A percentile compares a stretch with the other conserved stretches of the same genome.
Evolutionary conservation across 2,888 invertebrate genomes (phyloP).

Genomic region (Mimumesa dahlbomi): DNA sequence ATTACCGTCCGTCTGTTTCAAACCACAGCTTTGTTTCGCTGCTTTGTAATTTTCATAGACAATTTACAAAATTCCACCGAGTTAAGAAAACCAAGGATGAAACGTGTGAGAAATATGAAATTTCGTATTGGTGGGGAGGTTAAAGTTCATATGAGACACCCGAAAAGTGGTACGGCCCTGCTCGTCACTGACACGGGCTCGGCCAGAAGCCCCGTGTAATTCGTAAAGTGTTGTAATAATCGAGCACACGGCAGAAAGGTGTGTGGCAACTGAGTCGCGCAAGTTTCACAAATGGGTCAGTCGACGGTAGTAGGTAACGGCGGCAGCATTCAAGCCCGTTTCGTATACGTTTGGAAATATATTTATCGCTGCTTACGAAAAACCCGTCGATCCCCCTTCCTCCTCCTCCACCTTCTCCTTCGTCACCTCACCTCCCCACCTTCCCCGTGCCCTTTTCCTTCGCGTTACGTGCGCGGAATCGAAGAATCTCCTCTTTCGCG

Average conservation of each 20-base stretch:
- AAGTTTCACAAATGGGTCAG: constrained; percentile 78
- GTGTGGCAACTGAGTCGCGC: constrained; percentile 71
- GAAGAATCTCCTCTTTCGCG: too few species aligned
- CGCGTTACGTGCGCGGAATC: neutral
- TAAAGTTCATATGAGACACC: neutral
- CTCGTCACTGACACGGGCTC: constrained; percentile 12
- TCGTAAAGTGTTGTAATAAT: constrained; percentile 67
- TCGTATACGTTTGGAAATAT: constrained; percentile 67
- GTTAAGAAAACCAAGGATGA: too few species aligned
- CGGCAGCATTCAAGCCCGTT: constrained; percentile 47
- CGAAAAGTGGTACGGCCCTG: constrained; percentile 19
- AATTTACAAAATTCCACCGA: too few species aligned
- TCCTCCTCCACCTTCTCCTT: too few species aligned
- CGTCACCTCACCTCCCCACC: constrained; percentile 16
- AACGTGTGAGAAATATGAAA: too few species aligned
- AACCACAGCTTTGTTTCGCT: too few species aligned
- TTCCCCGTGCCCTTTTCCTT: constrained; percentile 7
- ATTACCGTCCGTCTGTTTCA: too few species aligned
- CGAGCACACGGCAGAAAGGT: constrained; percentile 58
- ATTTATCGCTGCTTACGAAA: constrained; percentile 72
- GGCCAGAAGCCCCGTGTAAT: constrained; percentile 46
- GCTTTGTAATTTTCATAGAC: too few species aligned
- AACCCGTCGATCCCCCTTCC: too few species aligned
- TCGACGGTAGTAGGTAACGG: constrained; percentile 48
- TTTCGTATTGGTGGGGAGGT: too few species aligned